Evolutionary conservation across 2,113 vertebrate species (phyloP), one percentile per base, ranked within the genome.

Genomic region (Pseudolaguvia tuberculata): DNA sequence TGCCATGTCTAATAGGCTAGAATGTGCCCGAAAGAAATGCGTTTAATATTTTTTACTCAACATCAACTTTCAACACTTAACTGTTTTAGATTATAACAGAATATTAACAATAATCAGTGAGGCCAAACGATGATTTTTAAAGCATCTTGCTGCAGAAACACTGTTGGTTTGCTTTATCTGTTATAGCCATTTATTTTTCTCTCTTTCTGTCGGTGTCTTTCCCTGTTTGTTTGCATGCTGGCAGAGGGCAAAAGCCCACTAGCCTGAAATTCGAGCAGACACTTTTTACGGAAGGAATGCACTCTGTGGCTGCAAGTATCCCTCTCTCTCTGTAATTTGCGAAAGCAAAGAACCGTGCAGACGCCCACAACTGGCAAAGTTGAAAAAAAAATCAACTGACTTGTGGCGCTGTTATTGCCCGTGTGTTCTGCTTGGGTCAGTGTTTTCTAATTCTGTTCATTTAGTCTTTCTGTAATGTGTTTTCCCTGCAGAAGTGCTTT

Each of bases 281-380:
- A 89, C 87, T 89, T 89, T 72, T 88, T 79, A 88, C 73, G 89
- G 90, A 90, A 91, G 86, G 88, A 90, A 91, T 90, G 89, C 82
- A 81, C 87, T 87, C 87, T 84, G 88, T 84, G 88, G 89, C 87
- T 88, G 87, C 83, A 82, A 87, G 87, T 84, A 86, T 86, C 86
- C 87, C 84, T 55, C 63, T 85, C 67, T 85, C 88, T 88, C 87
- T 92, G 86, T 90, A 90, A 91, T 90, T 90, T 91, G 87, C 88
- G 87, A 90, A 90, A 83, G 88, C 88, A 90, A 85, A 89, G 86
- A 89, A 91, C 89, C 88, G 86, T 88, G 88, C 83, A 83, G 88
- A 81, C 78, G 79, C 88, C 70, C 77, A 78, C 78, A 51, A 48
- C 39, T 70, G 68, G 78, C 53, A 71, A 62, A 68, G 73, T 76